Evolutionary conservation across 2,113 vertebrate species (phyloP), one percentile per base, ranked within the genome.

Genomic region (Dromiciops gliroides): DNA sequence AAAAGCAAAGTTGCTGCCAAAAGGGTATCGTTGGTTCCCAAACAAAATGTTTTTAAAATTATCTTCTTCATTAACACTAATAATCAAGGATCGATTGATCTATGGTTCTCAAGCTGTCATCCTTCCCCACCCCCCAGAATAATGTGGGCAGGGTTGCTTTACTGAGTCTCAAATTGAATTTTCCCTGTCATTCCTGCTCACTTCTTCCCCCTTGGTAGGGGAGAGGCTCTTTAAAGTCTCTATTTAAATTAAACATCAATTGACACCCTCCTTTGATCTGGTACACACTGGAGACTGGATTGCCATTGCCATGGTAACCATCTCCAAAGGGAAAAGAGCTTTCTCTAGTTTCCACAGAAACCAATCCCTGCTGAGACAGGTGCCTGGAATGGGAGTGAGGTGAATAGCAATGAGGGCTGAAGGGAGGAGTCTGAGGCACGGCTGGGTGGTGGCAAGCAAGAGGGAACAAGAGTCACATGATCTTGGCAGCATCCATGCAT

Each of bases 331-430:
- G 97, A 98, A 97, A 91, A 89, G 0, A 24, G 56, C 97, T 94
- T 83, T 83, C 97, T 0, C 2, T 96, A 95, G 98, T 98, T 98
- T 97, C 98, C 98, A 97, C 98, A 98, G 98, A 98, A 98, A 98
- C 98, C 95, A 96, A 97, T 98, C 98, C 98, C 98, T 0, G 83
- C 97, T 95, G 98, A 98, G 98, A 97, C 97, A 98, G 98, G 98
- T 98, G 98, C 98, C 98, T 98, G 92, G 88, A 47, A 96, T 97
- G 97, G 97, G 97, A 98, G 94, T 91, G 97, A 96, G 97, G 97
- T 96, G 98, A 98, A 98, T 98, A 97, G 97, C 98, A 98, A 98
- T 98, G 97, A 98, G 97, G 96, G 50, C 28, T 52, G 91, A 51
- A 48, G 89, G 89, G 53, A 60, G 56, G 52, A 44, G 67, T 83